Evolutionary conservation across 2,888 invertebrate genomes (phyloP).

Genomic region (Harpalus rufipes): DNA sequence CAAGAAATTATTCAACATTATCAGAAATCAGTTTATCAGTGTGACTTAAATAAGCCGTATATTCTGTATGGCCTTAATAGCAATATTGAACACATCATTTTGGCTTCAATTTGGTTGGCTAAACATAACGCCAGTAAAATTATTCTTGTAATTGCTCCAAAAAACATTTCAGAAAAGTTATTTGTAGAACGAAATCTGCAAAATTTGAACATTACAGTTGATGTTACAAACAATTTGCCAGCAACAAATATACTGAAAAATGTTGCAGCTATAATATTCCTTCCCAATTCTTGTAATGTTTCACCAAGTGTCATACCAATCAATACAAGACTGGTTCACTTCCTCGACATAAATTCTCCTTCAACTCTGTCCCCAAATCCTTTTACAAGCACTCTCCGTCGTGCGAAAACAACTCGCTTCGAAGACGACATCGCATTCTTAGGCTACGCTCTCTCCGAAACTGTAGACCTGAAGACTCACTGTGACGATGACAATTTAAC

Average conservation of each 20-base stretch:
- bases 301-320: background rate
- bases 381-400: background rate
- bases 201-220: conserved; percentile 1
- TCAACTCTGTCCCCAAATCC: background rate
- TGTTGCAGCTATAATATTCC: background rate
- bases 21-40: background rate
- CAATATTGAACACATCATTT: background rate
- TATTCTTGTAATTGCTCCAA: background rate
- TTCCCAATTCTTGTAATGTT: background rate
- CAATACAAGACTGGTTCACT: background rate
- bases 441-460: background rate
- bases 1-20: background rate
- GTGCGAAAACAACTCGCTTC: background rate
- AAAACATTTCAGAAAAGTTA: background rate
- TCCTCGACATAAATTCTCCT: background rate
- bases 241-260: background rate
- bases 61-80: background rate
- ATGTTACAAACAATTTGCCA: background rate
- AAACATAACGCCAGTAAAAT: background rate
- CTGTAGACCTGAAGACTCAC: background rate
- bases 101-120: background rate
- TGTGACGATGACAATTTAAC: background rate
- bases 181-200: background rate
- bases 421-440: conserved; percentile 5
- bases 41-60: background rate